A percentile compares a stretch with the other conserved stretches of the same genome.
Conservation (phyloP, 2,888 invertebrate species). For the Diaperis boleti region DNA sequence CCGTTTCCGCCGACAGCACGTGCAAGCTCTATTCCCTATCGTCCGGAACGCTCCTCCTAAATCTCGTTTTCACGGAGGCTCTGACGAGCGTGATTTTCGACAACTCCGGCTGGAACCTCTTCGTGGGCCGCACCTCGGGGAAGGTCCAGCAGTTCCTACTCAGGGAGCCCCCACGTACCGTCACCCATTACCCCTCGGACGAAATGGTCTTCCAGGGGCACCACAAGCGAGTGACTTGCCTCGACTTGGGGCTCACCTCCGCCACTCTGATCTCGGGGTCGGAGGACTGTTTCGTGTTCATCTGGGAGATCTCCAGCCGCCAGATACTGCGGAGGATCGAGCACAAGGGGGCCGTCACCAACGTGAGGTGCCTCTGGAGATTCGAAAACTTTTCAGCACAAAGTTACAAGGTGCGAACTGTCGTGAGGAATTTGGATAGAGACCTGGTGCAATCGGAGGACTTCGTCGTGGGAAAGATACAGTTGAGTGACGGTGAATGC, state of each 20-base stretch:
- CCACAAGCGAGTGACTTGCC: slow-evolving; percentile 75
- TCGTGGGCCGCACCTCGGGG: slow-evolving; percentile 81
- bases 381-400: slow-evolving; percentile 72
- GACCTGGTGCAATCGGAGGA: slow-evolving; percentile 71
- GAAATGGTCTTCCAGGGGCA: slow-evolving; percentile 74
- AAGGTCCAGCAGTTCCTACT: slow-evolving; percentile 77
- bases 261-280: slow-evolving; percentile 81
- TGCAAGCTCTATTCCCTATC: slow-evolving; percentile 84
- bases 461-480: slow-evolving; percentile 66
- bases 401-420: slow-evolving; percentile 70
- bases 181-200: slow-evolving; percentile 73
- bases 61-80: slow-evolving; percentile 79
- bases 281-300: slow-evolving; percentile 77
- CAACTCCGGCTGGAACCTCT: slow-evolving; percentile 77
- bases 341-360: slow-evolving; percentile 82
- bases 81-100: slow-evolving; percentile 79
- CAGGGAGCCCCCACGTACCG: slow-evolving; percentile 75
- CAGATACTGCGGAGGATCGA: slow-evolving; percentile 78
- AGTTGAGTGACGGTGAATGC: slow-evolving; percentile 61
- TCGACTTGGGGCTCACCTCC: slow-evolving; percentile 81
- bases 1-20: slow-evolving; percentile 85
- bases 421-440: slow-evolving; percentile 74
- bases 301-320: slow-evolving; percentile 86
- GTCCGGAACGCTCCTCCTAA: slow-evolving; percentile 77
- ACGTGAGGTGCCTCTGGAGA: slow-evolving; percentile 75